phyloP scores from a whole-genome alignment of 2,113 vertebrate species.

The Chaenocephalus aceratus region DNA sequence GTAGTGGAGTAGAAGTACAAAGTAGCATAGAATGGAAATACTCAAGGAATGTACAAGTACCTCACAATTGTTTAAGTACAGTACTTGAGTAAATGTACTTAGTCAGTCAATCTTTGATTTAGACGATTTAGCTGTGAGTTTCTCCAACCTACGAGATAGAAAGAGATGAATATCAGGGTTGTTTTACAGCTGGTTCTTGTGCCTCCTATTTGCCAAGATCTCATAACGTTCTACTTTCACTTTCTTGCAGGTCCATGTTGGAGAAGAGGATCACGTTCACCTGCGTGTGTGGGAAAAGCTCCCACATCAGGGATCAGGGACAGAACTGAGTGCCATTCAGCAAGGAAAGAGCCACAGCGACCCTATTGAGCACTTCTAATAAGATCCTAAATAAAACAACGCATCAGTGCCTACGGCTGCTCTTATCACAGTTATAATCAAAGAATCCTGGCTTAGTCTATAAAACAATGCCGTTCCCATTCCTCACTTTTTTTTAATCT shows the following conservation, averaged over 20 bases:
- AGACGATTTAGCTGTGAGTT: too few relatives aligned
- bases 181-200: too few relatives aligned
- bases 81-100: too few relatives aligned
- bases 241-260: conserved; percentile 83
- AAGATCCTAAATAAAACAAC: neutral
- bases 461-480: neutral
- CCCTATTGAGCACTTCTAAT: conserved; percentile 82
- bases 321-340: conserved; percentile 76
- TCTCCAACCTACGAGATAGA: too few relatives aligned
- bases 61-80: too few relatives aligned
- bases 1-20: too few relatives aligned
- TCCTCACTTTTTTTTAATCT: neutral
- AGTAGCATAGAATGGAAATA: too few relatives aligned
- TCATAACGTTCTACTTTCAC: neutral
- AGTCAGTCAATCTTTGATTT: too few relatives aligned
- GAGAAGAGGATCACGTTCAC: conserved; percentile 79
- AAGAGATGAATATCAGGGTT: too few relatives aligned
- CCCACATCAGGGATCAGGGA: conserved; percentile 38
- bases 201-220: neutral
- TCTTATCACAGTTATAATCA: neutral
- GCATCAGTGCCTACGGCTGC: conserved; percentile 23
- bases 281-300: conserved; percentile 79
- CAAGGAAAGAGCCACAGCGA: conserved; percentile 80
- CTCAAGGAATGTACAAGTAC: too few relatives aligned
- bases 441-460: neutral